Evolutionary conservation across 1,140 invertebrate genomes (phyloP), one percentile per base, ranked within the genome.

Genomic region (Trichoplusia ni): DNA sequence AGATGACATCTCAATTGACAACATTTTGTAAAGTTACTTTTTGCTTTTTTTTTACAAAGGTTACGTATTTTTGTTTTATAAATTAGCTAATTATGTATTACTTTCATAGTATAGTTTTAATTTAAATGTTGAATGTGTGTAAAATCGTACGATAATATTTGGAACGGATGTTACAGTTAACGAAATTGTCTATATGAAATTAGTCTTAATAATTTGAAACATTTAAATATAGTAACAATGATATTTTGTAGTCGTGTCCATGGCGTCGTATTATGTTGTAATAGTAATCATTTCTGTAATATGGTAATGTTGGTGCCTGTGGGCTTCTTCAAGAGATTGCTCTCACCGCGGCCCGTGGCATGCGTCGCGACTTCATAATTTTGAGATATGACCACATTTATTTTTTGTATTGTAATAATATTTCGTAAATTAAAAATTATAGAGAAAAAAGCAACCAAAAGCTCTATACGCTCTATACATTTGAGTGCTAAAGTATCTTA

Each of bases 231-330:
- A 46, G 19, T 21, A 51, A 35, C 16, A 35, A 51, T 35, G 7
- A 51, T 1, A 18, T 33, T 47, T 51, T 16, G 47, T 33, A 35
- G 47, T 51, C 27, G 27, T 51, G 47, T 51, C 47, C 54, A 25
- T 25, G 40, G 53, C 66, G 27, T 49, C 27, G 16, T 33, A 51
- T 51, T 51, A 51, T 51, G 69, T 71, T 71, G 70, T 71, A 71
- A 73, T 75, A 62, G 70, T 69, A 71, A 72, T 77, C 46, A 74
- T 71, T 68, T 69, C 61, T 74, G 67, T 77, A 74, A 72, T 72
- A 75, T 78, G 71, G 61, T 77, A 77, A 74, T 77, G 60, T 23
- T 47, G 56, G 62, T 51, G 35, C 51, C 7, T 29, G 38, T 60
- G 62, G 67, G 62, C 64, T 37, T 60, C 56, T 64, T 60, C 37